Evolutionary conservation across 2,888 invertebrate species (phyloP), one percentile per base, ranked within the genome.

Genomic region (Amphipyra berbera): DNA sequence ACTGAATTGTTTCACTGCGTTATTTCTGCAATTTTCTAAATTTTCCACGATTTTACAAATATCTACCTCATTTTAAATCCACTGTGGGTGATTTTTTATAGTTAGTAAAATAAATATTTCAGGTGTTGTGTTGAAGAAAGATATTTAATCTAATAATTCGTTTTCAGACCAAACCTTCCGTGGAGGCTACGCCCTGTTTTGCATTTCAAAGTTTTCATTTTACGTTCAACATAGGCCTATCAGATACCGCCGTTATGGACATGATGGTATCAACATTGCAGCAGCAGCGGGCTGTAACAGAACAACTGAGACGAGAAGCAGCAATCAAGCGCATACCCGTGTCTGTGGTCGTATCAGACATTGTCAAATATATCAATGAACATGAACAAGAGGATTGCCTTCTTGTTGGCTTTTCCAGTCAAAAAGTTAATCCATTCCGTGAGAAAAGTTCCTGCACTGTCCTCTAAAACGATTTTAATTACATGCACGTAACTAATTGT

Each of bases 381-480:
- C 98, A 99, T 85, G 97, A 98, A 86, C 97, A 98, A 81, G 98
- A 99, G 85, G 99, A 99, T 93, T 98, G 97, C 84, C 96, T 99
- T 49, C 96, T 99, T 73, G 98, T 98, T 74, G 99, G 99, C 38
- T 99, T 99, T 91, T 97, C 98, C 71, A 98, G 97, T 79, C 98
- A 98, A 89, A 98, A 98, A 89, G 98, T 98, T 13, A 99, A 99
- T 94, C 99, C 99, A 33, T 99, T 98, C 95, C 97, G 98, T 76
- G 98, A 98, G 93, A 98, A 98, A 95, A 98, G 97, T 88, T 97
- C 98, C 65, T 98, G 98, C 95, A 96, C 96, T 82, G 95, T 98
- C 82, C 95, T 98, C 78, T 98, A 97, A 97, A 82, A 68, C 69
- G 35, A 41, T 64, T 57, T 37, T 50, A 55, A 33, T 50, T 55